Percentiles rank a stretch among this genome's conserved stretches.
phyloP scores from a whole-genome alignment of 2,113 vertebrate genomes.

The Synchiropus splendidus region DNA sequence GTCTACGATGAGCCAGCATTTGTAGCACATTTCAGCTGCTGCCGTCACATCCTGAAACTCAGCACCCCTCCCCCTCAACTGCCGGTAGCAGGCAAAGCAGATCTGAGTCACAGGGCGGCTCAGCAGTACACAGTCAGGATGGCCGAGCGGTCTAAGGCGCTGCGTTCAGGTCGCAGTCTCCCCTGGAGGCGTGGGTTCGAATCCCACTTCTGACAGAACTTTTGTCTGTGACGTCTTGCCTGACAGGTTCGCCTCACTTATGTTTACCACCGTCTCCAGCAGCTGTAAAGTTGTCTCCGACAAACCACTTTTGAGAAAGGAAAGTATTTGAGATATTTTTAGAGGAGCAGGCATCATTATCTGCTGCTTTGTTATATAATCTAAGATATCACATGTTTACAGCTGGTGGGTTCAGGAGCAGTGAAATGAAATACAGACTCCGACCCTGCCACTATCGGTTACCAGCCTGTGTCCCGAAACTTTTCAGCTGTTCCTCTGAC shows the following conservation, averaged over 20 bases:
- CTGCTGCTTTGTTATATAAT: conserved; percentile 34
- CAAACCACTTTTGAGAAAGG: too few species aligned
- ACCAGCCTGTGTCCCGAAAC: background rate
- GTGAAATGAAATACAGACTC: conserved; percentile 24
- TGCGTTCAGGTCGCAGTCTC: conserved; percentile 45
- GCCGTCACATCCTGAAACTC: too few species aligned
- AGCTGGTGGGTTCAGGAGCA: conserved; percentile 7
- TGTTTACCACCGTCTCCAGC: too few species aligned
- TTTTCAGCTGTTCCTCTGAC: too few species aligned
- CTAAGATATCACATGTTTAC: conserved; percentile 27
- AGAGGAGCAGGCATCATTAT: conserved; percentile 12
- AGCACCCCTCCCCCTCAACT: too few species aligned
- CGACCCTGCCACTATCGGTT: background rate
- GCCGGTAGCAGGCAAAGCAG: too few species aligned
- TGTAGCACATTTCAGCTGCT: too few species aligned
- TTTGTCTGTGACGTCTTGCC: too few species aligned
- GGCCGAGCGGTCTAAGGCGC: conserved; percentile 45
- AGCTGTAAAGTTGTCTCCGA: too few species aligned
- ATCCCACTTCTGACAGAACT: conserved; percentile 21
- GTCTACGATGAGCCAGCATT: background rate
- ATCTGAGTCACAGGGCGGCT: too few species aligned
- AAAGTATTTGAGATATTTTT: conserved; percentile 28
- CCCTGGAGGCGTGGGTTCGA: conserved; percentile 41
- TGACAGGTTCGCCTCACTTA: too few species aligned
- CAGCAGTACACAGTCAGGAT: conserved; percentile 22